phyloP scores from a whole-genome alignment of 2,113 vertebrate species.

The Sylvilagus bachmani region DNA sequence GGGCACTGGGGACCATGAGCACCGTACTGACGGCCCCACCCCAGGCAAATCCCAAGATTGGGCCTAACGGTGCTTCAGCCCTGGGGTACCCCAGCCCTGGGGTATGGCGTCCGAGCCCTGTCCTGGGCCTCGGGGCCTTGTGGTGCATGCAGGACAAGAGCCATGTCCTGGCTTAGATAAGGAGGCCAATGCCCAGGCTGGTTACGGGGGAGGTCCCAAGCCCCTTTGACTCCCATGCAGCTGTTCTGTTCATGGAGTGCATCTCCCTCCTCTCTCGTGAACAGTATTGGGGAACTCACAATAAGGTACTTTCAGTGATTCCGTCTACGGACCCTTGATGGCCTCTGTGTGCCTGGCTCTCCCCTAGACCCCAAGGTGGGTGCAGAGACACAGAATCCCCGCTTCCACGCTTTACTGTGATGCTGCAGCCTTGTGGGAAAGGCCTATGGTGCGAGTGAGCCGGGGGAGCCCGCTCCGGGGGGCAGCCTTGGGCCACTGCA shows the following conservation, averaged over 20 bases:
- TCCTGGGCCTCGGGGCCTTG: not conserved
- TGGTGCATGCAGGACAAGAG: not conserved
- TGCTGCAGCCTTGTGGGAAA: not conserved
- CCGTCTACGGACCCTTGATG: not conserved
- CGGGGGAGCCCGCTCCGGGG: not conserved
- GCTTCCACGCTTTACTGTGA: not conserved
- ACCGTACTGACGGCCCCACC: not conserved
- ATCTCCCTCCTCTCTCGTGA: constrained; percentile 20
- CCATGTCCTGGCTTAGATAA: not conserved
- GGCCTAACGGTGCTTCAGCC: not conserved
- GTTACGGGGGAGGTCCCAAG: not conserved
- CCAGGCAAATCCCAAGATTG: not conserved
- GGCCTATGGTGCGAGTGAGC: not conserved
- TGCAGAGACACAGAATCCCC: not conserved
- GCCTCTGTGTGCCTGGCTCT: not conserved
- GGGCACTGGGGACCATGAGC: not conserved
- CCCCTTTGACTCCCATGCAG: not conserved
- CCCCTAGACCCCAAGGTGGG: not conserved
- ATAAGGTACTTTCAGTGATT: not conserved
- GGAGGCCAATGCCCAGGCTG: not conserved
- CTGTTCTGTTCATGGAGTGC: not conserved
- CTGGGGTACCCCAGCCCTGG: too few relatives aligned
- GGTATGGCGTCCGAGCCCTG: fast-evolving
- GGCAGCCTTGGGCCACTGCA: not conserved
- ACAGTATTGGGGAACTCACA: not conserved